Base-by-base conservation (phyloP, 2,888 invertebrate genomes). In the Notodonta ziczac region DNA sequence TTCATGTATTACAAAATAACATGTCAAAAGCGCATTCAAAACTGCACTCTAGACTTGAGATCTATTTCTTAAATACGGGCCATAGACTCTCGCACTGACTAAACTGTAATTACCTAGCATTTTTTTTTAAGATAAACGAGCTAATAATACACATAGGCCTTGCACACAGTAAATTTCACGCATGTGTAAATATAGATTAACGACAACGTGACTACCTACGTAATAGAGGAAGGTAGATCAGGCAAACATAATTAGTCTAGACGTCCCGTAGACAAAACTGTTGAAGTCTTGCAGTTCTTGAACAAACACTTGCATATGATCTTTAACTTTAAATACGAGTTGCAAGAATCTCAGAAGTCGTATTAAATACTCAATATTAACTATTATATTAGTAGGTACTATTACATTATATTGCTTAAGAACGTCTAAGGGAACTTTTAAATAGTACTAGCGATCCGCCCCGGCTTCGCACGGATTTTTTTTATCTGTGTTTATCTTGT, bases 191-290 rank as follows among this genome's bases (percentile, higher is more conserved):
- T 12, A 52, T 52, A 52, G 52, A 52, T 52, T 32, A 13, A 13
- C 32, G 50, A 9, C 24, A 16, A 9, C 16, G 16, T 16, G 16
- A 7, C 14, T 16, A 50, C 50, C 14, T 16, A 50, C 50, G 50
- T 16, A 9, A 52, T 52, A 50, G 16, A 50, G 12, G 32, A 24
- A 51, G 24, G 48, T 48, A 48, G 4, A 8, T 12, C 12, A 32
- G 9, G 32, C 16, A 32, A 12, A 52, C 4, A 32, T 52, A 9
- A 24, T 52, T 35, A 32, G 24, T 52, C 52, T 52, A 52, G 52
- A 52, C 52, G 32, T 52, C 52, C 35, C 52, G 35, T 32, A 52
- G 52, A 52, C 52, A 6, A 40, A 55, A 40, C 39, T 55, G 40
- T 14, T n/a, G 39, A 1, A 14, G 40, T 55, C 14, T 51, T 24